Evolutionary conservation across 37 sponge, comb jelly and placozoan genomes (phyloP).

Genomic region (Diacarnus erythraeanus): DNA sequence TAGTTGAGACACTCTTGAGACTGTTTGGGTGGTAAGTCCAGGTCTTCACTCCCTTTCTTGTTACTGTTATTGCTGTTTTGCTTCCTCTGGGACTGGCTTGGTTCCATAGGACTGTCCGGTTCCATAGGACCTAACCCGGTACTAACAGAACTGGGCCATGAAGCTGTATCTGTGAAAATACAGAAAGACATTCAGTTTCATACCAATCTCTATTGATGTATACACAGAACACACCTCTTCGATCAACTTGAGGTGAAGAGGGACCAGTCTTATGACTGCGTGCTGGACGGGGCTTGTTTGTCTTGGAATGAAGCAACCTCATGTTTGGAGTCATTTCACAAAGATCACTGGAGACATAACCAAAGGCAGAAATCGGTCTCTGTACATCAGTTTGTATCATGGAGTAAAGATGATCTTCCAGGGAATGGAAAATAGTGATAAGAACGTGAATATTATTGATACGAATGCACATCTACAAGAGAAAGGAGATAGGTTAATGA

Average conservation of each 20-base stretch:
- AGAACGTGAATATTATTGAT: slow-evolving; percentile 71
- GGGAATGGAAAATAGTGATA: slow-evolving; percentile 35
- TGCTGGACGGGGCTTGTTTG: not conserved
- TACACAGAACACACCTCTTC: not conserved
- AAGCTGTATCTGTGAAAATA: not conserved
- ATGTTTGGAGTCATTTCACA: not conserved
- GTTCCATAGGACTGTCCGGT: not conserved
- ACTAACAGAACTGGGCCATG: slow-evolving; percentile 10
- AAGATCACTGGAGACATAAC: slow-evolving; percentile 49
- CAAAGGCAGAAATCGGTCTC: slow-evolving; percentile 24
- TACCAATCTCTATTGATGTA: not conserved
- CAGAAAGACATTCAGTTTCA: not conserved
- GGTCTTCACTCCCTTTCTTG: not conserved
- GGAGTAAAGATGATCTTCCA: slow-evolving; percentile 56
- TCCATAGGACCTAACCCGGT: slow-evolving; percentile 26
- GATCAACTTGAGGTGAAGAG: not conserved
- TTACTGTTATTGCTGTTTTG: not conserved
- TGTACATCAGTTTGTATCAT: not conserved
- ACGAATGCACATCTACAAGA: slow-evolving; percentile 68
- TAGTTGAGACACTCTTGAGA: slow-evolving; percentile 48
- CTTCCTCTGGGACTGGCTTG: not conserved
- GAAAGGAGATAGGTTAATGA: not conserved
- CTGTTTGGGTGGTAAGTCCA: slow-evolving; percentile 16
- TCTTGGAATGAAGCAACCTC: not conserved
- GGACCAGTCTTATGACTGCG: not conserved